A percentile compares a stretch with the other conserved stretches of the same genome.
Conservation (phyloP, 2,888 invertebrate species). For the Scrobipalpa atriplicella region DNA sequence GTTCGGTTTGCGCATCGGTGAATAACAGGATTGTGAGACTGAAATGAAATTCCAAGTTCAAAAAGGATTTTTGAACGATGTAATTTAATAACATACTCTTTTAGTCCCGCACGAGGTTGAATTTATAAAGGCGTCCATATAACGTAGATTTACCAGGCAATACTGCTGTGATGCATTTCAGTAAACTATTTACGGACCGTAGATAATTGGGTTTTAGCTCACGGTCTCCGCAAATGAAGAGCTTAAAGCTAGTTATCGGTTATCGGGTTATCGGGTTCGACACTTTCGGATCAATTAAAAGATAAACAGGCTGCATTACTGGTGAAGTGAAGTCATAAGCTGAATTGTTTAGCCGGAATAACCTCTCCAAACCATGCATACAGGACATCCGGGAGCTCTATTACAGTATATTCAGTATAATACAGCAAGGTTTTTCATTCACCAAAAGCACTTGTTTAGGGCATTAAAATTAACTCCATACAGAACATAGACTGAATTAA, state of each 20-base stretch:
- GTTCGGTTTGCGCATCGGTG: neutral
- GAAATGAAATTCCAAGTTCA: neutral
- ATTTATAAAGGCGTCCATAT: too few species aligned
- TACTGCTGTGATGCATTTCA: neutral
- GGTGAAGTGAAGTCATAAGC: neutral
- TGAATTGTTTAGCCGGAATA: neutral
- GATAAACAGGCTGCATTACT: neutral
- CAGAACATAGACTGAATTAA: too few species aligned
- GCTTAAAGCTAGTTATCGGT: neutral
- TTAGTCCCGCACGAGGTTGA: too few species aligned
- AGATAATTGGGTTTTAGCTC: neutral
- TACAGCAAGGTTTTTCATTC: too few species aligned
- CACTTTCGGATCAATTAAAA: neutral
- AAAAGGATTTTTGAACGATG: neutral
- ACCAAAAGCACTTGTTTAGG: too few species aligned
- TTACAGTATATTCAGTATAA: too few species aligned
- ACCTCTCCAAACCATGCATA: neutral
- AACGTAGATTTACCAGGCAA: neutral
- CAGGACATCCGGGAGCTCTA: too few species aligned
- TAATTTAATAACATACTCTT: too few species aligned
- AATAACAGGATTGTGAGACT: neutral
- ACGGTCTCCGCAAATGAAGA: neutral
- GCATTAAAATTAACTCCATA: too few species aligned
- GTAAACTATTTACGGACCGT: neutral
- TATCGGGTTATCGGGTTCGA: neutral